Evolutionary conservation across 2,888 invertebrate species (phyloP), one percentile per base, ranked within the genome.

Genomic region (Stenurella melanura): DNA sequence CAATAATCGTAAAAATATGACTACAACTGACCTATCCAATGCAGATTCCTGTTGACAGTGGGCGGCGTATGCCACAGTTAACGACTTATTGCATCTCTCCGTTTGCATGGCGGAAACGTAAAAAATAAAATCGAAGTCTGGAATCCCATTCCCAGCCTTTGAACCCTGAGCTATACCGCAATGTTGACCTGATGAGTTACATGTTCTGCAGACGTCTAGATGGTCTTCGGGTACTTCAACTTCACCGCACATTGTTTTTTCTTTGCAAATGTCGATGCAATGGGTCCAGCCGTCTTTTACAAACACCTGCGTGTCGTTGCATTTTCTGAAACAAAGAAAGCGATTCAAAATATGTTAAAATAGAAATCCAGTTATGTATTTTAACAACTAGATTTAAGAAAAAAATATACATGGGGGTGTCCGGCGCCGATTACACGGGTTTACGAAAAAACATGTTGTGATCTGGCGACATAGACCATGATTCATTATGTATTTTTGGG

Each of bases 21-120:
- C 9, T 21, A 19, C 12, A 68, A 79, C 76, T 82, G 78, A 89
- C 89, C 89, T 92, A 90, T 99, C 99, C 50, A 98, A 90, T 0
- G 95, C 95, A 0, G 95, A 93, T 89, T 99, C 99, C 88, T 98
- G 98, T 88, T 99, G 99, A 86, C 99, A 99, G 89, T 99, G 99
- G 0, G 98, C 98, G 0, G 99, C 98, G 90, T 98, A 99, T 0
- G 99, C 98, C 0, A 98, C 97, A 0, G 98, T 98, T 79, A 96
- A 91, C 0, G 96, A 96, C 83, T 96, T 94, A 80, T 94, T 93
- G 88, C 99, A 99, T n/a, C 98, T 91, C 84, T 96, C 95, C 0
- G 98, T 97, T 88, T 97, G 95, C 87, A 97, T 93, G 0, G 98
- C 98, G 6, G 98, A 98, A 9, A 99, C 97, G 89, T 99, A 99